phyloP scores from a whole-genome alignment of 2,113 vertebrate species.

The Micronycteris hirsuta region DNA sequence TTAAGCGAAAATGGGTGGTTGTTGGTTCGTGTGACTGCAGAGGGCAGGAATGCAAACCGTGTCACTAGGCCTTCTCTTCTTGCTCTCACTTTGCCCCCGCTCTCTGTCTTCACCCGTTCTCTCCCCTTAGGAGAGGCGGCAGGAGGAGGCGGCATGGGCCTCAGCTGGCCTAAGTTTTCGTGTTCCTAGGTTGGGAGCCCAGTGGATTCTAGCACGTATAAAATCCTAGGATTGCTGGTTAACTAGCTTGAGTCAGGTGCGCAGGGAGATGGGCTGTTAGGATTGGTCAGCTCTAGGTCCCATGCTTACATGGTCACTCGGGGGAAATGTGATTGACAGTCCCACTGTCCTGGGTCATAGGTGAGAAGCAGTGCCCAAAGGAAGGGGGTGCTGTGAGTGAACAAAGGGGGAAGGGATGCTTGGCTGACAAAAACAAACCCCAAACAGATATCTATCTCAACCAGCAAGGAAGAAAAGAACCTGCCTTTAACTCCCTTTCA shows the following conservation, averaged over 20 bases:
- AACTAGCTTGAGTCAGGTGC: background rate
- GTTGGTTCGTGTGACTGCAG: background rate
- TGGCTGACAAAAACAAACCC: background rate
- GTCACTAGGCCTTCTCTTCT: background rate
- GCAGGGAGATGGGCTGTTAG: background rate
- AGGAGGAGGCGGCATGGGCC: no score
- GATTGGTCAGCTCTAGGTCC: background rate
- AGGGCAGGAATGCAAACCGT: background rate
- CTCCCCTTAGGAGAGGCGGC: background rate
- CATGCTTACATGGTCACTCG: background rate
- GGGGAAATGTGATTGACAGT: background rate
- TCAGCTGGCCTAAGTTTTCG: background rate
- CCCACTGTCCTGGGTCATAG: background rate
- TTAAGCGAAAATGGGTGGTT: background rate
- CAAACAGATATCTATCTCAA: background rate
- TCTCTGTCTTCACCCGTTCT: background rate
- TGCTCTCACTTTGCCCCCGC: no score
- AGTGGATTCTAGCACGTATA: background rate
- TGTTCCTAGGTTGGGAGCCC: background rate
- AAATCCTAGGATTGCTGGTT: background rate
- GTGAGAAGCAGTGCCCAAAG: background rate
- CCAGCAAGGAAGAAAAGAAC: background rate
- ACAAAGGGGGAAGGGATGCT: background rate
- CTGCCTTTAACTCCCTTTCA: background rate
- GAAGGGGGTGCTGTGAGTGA: background rate